phyloP scores from a whole-genome alignment of 1,140 invertebrate species.

The Galleria mellonella region DNA sequence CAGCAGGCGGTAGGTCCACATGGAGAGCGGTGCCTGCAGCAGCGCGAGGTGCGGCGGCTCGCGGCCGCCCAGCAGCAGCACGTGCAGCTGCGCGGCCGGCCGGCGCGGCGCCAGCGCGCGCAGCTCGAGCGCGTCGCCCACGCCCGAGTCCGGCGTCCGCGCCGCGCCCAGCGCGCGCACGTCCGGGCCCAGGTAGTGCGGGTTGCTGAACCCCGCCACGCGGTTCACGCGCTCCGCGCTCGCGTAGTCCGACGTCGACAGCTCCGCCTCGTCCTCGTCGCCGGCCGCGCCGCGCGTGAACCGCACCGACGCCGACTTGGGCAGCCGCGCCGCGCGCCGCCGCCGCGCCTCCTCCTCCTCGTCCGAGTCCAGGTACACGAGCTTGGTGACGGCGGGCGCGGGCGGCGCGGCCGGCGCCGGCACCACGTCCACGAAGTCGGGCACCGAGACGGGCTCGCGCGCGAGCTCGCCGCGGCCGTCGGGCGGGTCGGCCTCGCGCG shows the following conservation, averaged over 20 bases:
- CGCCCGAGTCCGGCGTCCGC: conserved; percentile 47
- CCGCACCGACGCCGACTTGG: conserved; percentile 79
- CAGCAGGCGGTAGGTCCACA: conserved; percentile 56
- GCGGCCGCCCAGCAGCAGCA: conserved; percentile 51
- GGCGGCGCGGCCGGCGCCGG: conserved; percentile 80
- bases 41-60: conserved; percentile 49
- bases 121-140: conserved; percentile 42
- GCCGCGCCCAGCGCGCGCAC: conserved; percentile 47
- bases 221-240: conserved; percentile 81
- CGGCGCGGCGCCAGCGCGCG: conserved; percentile 31
- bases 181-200: conserved; percentile 82
- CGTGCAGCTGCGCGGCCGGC: conserved; percentile 26
- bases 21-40: conserved; percentile 49
- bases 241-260: conserved; percentile 84
- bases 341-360: conserved; percentile 75
- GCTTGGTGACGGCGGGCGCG: conserved; percentile 79
- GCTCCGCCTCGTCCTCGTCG: conserved; percentile 77
- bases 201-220: conserved; percentile 81
- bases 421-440: conserved; percentile 81
- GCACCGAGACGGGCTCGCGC: conserved; percentile 84
- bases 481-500: conserved; percentile 34
- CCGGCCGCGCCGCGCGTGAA: conserved; percentile 70
- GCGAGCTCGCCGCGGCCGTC: conserved; percentile 55
- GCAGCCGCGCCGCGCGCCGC: conserved; percentile 54
- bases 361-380: conserved; percentile 83